Base-by-base conservation (phyloP, 1,140 invertebrate species). In the Saccostrea cuccullata region DNA sequence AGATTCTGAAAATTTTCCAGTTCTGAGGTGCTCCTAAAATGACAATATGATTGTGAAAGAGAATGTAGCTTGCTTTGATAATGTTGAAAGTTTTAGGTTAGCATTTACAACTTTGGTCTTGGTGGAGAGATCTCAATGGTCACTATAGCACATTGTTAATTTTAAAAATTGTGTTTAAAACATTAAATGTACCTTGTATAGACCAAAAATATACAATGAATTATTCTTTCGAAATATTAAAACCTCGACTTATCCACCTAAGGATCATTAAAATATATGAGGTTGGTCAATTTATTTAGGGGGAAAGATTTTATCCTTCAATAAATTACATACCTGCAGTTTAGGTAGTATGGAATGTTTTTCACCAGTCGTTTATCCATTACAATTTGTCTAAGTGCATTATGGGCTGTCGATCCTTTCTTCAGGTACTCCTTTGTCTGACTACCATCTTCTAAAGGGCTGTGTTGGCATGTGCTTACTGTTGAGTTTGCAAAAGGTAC, bases 341-440 rank as follows among this genome's bases (percentile, higher is more conserved):
- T 88, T 26, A 88, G 36, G 26, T 55, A 88, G 47, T 88, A 88
- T 15, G 60, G 87, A 23, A 88, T 64, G 0, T 88, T 40, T 12
- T 88, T 85, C 15, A 88, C 15, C 15, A 88, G 40, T 15, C 83
- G 26, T 36, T 85, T 88, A 56, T 88, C 83, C 87, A 88, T 73
- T 12, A 88, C 67, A 56, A 88, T 73, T 15, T 58, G 55, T 5
- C 60, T 85, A 40, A 88, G 55, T 8, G 60, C 55, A 9, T 4
- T 40, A 77, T 85, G 87, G 13, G 87, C 64, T 13, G 11, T 3
- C 55, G 30, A 23, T 36, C 87, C 87, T 23, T 88, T 88, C 55
- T 85, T 55, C 40, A 85, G 15, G 8, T 56, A 85, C 55, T 3
- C 2, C n/a, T 85, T 73, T 13, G 70, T 36, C n/a, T 36, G 30